Base-by-base conservation (phyloP, 2,797 vertebrate species). In the Poeciliopsis gracilis region DNA sequence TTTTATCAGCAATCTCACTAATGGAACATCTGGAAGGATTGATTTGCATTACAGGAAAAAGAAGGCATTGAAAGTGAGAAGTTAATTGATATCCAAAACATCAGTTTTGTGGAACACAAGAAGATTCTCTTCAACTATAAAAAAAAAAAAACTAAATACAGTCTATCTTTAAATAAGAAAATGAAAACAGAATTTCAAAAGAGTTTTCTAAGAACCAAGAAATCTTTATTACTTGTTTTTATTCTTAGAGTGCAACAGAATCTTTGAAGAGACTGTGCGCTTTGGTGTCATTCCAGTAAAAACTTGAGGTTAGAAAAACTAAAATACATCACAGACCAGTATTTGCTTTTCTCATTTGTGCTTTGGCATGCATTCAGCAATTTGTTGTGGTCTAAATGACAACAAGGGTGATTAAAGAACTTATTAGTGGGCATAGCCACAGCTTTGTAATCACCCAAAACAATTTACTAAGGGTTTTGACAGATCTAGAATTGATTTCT, bases 1-100 rank as follows among this genome's bases (percentile, higher is more conserved):
- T 90, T 90, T 84, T 83, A 78, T 87, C 75, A 84, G 78, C 82
- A 80, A 77, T n/a, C 45, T 69, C 77, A 85, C 73, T 7, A 1
- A 66, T 69, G 77, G 30, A 63, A 78, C 77, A 88, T 77, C 49
- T 63, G 61, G 61, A 81, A 66, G 41, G 72, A 71, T 87, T 41
- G 43, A 89, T 86, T 82, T 84, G 72, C 66, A 46, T 76, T 16
- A 43, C n/a, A 71, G 72, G 71, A 82, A 30, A 47, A 77, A 11
- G 18, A 61, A 67, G 61, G 59, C 30, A 18, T 5, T 74, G 49
- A 38, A 63, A 63, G 55, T 41, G 38, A 74, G 47, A 18, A 45
- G 5, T 53, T 78, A 57, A n/a, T 77, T 84, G 69, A 71, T 61
- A 71, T 8, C 25, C 9, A 11, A 15, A 57, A 23, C 2, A 55